A percentile compares a stretch with the other conserved stretches of the same genome.
Conservation (phyloP, 2,113 vertebrate genomes). For the Gopherus flavomarginatus region DNA sequence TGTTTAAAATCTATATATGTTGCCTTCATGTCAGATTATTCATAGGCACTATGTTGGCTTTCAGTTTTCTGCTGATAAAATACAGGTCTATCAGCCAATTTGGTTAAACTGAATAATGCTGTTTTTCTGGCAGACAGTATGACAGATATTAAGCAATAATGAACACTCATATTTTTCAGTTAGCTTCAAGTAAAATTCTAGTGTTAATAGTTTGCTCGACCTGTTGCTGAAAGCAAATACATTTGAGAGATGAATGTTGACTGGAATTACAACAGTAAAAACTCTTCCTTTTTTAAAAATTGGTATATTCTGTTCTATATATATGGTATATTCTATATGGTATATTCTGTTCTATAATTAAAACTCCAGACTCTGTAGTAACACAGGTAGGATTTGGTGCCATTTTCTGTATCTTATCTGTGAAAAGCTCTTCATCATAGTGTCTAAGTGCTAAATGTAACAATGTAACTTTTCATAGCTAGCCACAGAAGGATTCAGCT, state of each 20-base stretch:
- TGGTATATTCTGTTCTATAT: too few species aligned
- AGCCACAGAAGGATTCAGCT: not conserved
- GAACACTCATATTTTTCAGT: not conserved
- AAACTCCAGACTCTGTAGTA: not conserved
- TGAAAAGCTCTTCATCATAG: not conserved
- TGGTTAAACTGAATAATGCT: not conserved
- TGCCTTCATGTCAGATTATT: not conserved
- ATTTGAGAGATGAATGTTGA: not conserved
- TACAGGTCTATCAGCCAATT: not conserved
- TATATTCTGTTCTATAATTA: accelerated
- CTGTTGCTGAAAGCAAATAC: not conserved
- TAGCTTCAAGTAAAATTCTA: not conserved
- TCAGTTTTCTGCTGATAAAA: not conserved
- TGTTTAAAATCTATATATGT: not conserved
- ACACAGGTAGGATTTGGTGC: not conserved
- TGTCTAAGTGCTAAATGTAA: not conserved
- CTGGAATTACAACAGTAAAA: not conserved
- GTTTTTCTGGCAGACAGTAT: not conserved
- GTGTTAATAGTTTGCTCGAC: not conserved
- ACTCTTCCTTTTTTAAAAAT: not conserved
- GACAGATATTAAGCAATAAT: not conserved
- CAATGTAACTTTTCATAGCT: not conserved
- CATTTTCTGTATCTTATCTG: accelerated
- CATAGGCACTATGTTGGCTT: not conserved
- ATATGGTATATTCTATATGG: too few species aligned